Conservation (phyloP, 2,113 vertebrate species). For the Eulemur macaco region DNA sequence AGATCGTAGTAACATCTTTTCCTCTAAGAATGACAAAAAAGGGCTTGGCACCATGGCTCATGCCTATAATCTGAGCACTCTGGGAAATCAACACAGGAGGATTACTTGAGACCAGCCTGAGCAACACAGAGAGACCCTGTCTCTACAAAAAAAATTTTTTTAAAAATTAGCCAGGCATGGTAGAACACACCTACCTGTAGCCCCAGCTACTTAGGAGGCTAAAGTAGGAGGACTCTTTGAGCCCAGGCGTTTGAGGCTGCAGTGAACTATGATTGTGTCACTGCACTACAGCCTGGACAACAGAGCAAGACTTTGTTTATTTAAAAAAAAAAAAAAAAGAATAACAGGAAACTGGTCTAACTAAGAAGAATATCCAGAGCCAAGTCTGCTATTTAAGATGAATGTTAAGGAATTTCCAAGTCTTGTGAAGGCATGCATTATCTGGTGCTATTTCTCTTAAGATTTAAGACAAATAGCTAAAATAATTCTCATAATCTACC, state of each 20-base stretch:
- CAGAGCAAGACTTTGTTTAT: neutral
- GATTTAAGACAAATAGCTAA: neutral
- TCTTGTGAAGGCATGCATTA: neutral
- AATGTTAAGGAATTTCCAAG: neutral
- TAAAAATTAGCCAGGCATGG: too few relatives aligned
- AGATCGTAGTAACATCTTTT: neutral
- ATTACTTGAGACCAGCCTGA: neutral
- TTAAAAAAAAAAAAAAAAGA: neutral
- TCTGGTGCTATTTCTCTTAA: neutral
- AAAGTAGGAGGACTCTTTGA: neutral
- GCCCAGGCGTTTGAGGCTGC: neutral
- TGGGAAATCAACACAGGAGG: neutral
- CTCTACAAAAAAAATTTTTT: too few relatives aligned
- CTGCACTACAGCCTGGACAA: neutral
- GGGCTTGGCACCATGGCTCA: neutral
- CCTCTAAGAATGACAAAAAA: constrained; percentile 25
- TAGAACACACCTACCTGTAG: neutral
- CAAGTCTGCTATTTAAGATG: neutral
- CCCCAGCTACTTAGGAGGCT: neutral
- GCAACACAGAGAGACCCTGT: too few relatives aligned
- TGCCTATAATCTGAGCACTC: neutral
- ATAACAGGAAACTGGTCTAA: neutral
- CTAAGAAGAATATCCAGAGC: neutral
- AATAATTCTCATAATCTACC: neutral
- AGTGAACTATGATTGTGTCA: neutral